Percentiles rank a stretch among this genome's conserved stretches.
Evolutionary conservation across 92 coral and sea anemone species (phyloP).

Genomic region (Pocillopora grandis): DNA sequence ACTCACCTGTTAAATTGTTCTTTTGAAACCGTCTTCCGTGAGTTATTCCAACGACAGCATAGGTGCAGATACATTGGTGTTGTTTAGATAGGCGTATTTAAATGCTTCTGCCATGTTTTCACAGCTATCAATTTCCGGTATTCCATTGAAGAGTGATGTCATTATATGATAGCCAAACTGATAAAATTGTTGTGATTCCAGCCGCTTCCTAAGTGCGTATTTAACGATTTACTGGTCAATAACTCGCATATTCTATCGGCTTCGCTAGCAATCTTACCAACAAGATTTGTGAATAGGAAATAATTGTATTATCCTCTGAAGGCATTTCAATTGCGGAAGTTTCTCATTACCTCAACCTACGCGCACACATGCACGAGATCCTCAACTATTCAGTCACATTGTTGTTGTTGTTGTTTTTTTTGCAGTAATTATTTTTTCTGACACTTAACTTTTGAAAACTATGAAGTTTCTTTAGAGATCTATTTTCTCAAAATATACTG

Average conservation of each 20-base stretch:
- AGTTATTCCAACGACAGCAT: neutral
- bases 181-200: constrained; percentile 23
- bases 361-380: too few species aligned
- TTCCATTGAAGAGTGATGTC: constrained; percentile 21
- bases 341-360: too few species aligned
- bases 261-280: neutral
- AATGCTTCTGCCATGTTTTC: neutral
- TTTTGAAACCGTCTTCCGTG: neutral
- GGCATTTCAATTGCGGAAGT: neutral
- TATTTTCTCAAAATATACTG: constrained; percentile 19
- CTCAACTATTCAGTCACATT: too few species aligned
- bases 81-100: constrained; percentile 10
- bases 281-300: neutral
- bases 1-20: neutral
- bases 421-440: too few species aligned
- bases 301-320: neutral
- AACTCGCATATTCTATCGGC: neutral
- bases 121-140: constrained; percentile 20
- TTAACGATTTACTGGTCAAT: too few species aligned
- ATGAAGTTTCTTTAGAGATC: neutral
- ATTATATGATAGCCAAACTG: constrained; percentile 8
- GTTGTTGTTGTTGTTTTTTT: too few species aligned
- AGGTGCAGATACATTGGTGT: neutral
- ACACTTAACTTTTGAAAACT: neutral
- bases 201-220: constrained; percentile 10